Evolutionary conservation across 2,888 invertebrate genomes (phyloP).

Genomic region (Xylophagus ater): DNA sequence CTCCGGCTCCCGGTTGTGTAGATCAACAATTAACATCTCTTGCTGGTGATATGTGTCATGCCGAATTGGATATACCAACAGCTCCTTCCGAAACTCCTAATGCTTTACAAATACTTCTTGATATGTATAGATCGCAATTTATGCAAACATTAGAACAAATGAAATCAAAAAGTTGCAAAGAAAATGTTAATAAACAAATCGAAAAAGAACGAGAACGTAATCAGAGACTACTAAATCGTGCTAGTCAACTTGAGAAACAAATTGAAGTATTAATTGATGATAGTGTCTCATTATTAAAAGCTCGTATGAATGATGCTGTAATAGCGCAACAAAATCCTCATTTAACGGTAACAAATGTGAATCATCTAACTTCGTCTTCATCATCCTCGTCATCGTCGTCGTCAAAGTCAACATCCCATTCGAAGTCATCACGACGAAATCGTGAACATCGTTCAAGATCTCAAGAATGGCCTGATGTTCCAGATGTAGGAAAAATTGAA

Average conservation of each 20-base stretch:
- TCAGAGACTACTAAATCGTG: conserved; percentile 67
- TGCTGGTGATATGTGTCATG: conserved; percentile 60
- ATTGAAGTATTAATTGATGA: conserved; percentile 85
- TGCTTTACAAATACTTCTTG: conserved; percentile 74
- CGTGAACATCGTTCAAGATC: conserved; percentile 67
- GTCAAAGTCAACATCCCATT: conserved; percentile 31
- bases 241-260: conserved; percentile 86
- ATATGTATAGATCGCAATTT: conserved; percentile 75
- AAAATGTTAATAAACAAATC: conserved; percentile 61
- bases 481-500: conserved; percentile 80
- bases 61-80: conserved; percentile 71
- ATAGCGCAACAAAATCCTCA: conserved; percentile 35
- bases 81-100: conserved; percentile 71
- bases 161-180: conserved; percentile 65
- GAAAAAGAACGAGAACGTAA: conserved; percentile 77
- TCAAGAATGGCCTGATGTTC: conserved; percentile 86
- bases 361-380: conserved; percentile 37
- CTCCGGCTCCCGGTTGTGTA: conserved; percentile 83
- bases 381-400: conserved; percentile 41
- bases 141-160: conserved; percentile 73
- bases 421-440: conserved; percentile 48
- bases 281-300: conserved; percentile 77
- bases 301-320: conserved; percentile 67
- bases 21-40: conserved; percentile 80
- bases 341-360: conserved; percentile 23